phyloP scores from a whole-genome alignment of 2,113 vertebrate genomes.

The Brachypteracias leptosomus region DNA sequence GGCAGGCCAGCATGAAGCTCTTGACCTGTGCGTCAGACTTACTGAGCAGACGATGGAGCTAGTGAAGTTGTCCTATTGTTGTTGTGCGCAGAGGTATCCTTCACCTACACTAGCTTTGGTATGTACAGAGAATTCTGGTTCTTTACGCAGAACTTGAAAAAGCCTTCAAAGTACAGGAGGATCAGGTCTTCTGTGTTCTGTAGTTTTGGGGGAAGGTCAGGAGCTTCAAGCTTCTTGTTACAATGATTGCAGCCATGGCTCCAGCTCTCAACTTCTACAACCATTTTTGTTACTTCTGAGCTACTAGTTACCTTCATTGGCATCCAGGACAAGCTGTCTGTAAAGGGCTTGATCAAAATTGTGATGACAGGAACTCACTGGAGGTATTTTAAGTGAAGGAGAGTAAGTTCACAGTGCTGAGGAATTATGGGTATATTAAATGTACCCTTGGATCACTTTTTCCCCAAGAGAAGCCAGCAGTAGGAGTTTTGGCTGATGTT shows the following conservation, averaged over 20 bases:
- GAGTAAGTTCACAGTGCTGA: not conserved
- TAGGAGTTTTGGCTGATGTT: not conserved
- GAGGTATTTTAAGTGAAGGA: not conserved
- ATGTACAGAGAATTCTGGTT: not conserved
- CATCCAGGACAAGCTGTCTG: not conserved
- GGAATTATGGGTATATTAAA: not conserved
- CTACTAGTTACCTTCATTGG: not conserved
- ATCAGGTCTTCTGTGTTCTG: not conserved
- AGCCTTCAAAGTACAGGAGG: not conserved
- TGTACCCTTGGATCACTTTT: not conserved
- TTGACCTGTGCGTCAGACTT: not conserved
- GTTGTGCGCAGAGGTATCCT: not conserved
- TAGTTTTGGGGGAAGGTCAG: not conserved
- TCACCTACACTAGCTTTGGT: not conserved
- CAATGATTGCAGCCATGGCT: not conserved
- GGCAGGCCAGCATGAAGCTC: not conserved
- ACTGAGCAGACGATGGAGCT: not conserved
- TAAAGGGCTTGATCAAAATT: not conserved
- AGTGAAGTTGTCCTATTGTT: not conserved
- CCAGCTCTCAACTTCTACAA: not conserved
- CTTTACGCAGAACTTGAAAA: not conserved
- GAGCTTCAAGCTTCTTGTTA: not conserved
- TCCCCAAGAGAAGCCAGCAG: not conserved
- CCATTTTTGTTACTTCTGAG: not conserved
- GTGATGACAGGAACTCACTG: not conserved